phyloP scores from a whole-genome alignment of 2,888 invertebrate genomes.

The Lycia hirtaria region DNA sequence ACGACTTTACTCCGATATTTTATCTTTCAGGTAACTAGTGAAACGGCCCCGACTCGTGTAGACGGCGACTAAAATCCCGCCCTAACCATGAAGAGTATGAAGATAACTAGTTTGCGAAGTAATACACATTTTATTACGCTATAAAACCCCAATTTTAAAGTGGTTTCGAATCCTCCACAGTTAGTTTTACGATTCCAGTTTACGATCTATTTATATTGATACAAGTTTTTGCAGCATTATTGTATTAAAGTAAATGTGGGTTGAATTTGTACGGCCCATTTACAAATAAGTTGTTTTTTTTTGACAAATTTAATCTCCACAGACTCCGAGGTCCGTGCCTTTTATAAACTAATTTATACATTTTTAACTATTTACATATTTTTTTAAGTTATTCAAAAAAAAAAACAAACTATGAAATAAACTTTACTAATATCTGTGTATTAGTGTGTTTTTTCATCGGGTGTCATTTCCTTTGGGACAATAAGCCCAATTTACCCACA shows the following conservation, averaged over 20 bases:
- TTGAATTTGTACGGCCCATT: background rate
- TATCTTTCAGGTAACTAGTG: no score
- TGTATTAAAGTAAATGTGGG: slow-evolving; percentile 10
- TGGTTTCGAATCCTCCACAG: slow-evolving; percentile 18
- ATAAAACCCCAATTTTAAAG: slow-evolving; percentile 19
- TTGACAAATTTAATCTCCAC: background rate
- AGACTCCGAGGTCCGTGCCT: no score
- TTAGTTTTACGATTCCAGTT: slow-evolving; percentile 18
- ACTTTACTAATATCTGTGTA: no score
- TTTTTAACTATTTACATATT: no score
- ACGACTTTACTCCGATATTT: no score
- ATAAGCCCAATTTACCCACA: no score
- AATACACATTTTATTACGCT: slow-evolving; percentile 12
- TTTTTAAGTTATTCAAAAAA: no score
- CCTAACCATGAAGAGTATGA: slow-evolving; percentile 12
- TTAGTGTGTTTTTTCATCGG: no score
- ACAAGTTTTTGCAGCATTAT: slow-evolving; percentile 16
- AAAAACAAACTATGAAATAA: no score
- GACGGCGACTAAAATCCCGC: slow-evolving; percentile 24
- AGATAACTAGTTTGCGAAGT: slow-evolving; percentile 18
- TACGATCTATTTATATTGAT: slow-evolving; percentile 20
- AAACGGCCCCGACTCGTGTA: background rate
- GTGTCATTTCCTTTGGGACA: no score
- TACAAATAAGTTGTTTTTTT: background rate
- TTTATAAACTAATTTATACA: no score